A percentile compares a stretch with the other conserved stretches of the same genome.
Evolutionary conservation across 2,113 vertebrate genomes (phyloP).

Genomic region (Copsychus sechellarum): DNA sequence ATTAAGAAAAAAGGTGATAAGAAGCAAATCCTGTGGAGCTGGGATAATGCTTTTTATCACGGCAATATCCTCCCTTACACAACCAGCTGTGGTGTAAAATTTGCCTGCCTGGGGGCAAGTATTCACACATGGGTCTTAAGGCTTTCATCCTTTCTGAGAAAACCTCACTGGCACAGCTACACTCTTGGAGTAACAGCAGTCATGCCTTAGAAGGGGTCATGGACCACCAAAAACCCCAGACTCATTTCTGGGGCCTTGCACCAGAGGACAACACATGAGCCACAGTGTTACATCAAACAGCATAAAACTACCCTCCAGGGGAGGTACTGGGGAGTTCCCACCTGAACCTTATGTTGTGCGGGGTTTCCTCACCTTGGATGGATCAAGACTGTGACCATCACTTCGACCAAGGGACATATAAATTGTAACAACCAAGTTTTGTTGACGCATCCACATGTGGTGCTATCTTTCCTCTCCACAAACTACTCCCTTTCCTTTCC

Average conservation of each 20-base stretch:
- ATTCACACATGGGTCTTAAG: background rate
- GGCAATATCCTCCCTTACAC: background rate
- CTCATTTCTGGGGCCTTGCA: background rate
- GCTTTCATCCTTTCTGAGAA: background rate
- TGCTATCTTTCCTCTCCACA: background rate
- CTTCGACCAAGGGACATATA: background rate
- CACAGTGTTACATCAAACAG: background rate
- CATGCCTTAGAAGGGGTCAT: background rate
- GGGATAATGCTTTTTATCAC: background rate
- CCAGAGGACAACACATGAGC: background rate
- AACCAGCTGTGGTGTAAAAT: background rate
- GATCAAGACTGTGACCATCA: background rate
- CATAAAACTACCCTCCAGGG: background rate
- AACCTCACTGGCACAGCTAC: background rate
- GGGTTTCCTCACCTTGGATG: background rate
- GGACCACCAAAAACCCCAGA: background rate
- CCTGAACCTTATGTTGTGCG: background rate
- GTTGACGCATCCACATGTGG: background rate
- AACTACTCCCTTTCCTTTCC: too few relatives aligned
- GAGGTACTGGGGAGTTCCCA: background rate
- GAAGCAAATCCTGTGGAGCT: background rate
- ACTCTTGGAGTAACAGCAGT: background rate
- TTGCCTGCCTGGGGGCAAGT: accelerated
- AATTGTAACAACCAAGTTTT: background rate
- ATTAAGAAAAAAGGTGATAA: background rate